Base-by-base conservation (phyloP, 2,113 vertebrate species). In the Asarcornis scutulata region DNA sequence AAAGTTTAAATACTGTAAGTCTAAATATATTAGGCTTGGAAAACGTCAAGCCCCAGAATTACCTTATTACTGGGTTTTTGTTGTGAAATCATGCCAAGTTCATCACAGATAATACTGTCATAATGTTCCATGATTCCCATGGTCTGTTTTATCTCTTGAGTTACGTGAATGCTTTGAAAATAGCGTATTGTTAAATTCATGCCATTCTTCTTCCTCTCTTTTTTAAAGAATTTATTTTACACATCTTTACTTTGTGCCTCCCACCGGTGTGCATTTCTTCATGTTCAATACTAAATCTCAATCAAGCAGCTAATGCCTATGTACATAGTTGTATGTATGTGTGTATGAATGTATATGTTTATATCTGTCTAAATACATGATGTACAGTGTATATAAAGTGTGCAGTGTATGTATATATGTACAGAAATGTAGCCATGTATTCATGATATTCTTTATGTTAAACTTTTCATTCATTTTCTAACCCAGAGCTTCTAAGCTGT, bases 311-410 rank as follows among this genome's bases (percentile, higher is more conserved):
- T 69, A 38, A 72, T 91, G 94, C 82, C 58, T 34, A 56, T 98
- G 95, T 97, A 95, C 96, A 97, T 95, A 96, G 90, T 85, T 95
- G 81, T 91, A 93, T 95, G 89, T 95, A 92, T 88, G 95, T 95
- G 86, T 97, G 94, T 97, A 96, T 93, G 93, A 96, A 97, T 97
- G 97, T 97, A 97, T 85, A 91, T 96, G 94, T 96, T 94, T 95
- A 96, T 92, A 66, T 76, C 53, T 72, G 95, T 97, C 82, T 89
- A 86, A 93, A 91, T 95, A 86, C 80, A 85, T 67, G 73, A 44
- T 98, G 97, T 98, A 97, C 97, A 97, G 98, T 97, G 97, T 98
- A 98, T 92, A 98, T 96, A 94, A 83, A 84, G 78, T 56, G 71
- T 53, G 79, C 48, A 79, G 91, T 68, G 83, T 95, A 75, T 95